Base-by-base conservation (phyloP, 2,888 invertebrate species). In the Acleris emargana region DNA sequence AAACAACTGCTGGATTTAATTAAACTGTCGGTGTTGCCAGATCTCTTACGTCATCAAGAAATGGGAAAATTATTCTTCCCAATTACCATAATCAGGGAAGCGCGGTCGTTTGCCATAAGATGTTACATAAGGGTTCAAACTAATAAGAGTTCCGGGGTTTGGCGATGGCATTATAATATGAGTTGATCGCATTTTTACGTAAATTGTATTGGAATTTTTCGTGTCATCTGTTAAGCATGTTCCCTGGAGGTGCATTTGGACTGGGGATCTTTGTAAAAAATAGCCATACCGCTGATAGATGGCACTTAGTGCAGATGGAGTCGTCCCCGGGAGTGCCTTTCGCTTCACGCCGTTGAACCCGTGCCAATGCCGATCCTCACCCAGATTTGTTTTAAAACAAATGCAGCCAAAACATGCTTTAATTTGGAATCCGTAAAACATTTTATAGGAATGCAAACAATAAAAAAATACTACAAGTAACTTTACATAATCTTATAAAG, bases 261-360 rank as follows among this genome's bases (percentile, higher is more conserved):
- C 79, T 81, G 81, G 76, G 79, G 71, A 74, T 78, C 75, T 79
- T 79, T 77, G 76, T 81, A 82, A 82, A 86, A 86, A 86, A 83
- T 83, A 81, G 80, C 81, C 78, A 81, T 81, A 80, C 77, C 73
- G 72, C 81, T 86, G 89, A 90, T 88, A 87, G 87, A 90, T 89
- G 86, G 81, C 83, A 84, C 86, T 89, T 86, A 86, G 84, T 81
- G 83, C 83, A 87, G 86, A 88, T 86, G 81, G 80, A 89, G 89
- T 88, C 79, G 88, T 80, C 80, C 91, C 89, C 91, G 70, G 67
- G 89, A 88, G 91, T 82, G 84, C 81, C 76, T 83, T 90, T 87
- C 77, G 84, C 83, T 84, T 72, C 86, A 82, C 84, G 72, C 80
- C 80, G 89, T 88, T 90, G 84, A 90, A 84, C 89, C 86, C 82